These are phyloP conservation scores for Myxocyprinus asiaticus DNA, from an alignment of 2,113 vertebrate species.

Conservation along the genomic window DNA sequence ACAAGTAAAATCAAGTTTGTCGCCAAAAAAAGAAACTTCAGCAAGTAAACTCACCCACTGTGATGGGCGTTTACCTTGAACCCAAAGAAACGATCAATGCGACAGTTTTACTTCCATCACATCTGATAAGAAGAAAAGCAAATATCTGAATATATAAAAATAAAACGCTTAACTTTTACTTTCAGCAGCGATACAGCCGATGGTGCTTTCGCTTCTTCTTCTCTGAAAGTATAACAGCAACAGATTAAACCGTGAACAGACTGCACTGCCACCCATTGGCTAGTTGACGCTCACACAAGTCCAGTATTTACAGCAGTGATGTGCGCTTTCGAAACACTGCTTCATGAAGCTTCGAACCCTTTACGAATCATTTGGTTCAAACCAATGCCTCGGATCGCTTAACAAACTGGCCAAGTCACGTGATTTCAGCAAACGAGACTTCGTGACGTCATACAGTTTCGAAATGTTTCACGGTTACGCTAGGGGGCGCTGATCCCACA, in stretches of 20 bases:
- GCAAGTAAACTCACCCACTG: neutral
- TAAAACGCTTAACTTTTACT: neutral
- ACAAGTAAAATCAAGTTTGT: no score
- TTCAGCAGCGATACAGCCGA: neutral
- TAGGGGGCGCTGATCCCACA: no score
- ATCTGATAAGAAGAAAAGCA: neutral
- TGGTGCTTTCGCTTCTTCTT: neutral
- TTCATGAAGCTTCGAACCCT: no score
- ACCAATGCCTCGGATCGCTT: no score
- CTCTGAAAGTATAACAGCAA: neutral
- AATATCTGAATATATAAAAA: neutral
- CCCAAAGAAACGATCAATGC: neutral
- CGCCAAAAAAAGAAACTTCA: no score
- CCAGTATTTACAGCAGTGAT: neutral
- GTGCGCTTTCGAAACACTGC: no score
- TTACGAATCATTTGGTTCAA: no score
- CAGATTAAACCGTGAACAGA: neutral
- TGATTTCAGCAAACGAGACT: no score
- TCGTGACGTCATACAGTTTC: no score
- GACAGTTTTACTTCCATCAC: neutral
- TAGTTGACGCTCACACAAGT: neutral
- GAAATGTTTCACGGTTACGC: no score
- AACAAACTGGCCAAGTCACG: no score
- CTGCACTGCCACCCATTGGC: constrained; percentile 5
- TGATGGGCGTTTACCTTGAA: neutral